Evolutionary conservation across 2,113 vertebrate genomes (phyloP), one percentile per base, ranked within the genome.

Genomic region (Delphinus delphis): DNA sequence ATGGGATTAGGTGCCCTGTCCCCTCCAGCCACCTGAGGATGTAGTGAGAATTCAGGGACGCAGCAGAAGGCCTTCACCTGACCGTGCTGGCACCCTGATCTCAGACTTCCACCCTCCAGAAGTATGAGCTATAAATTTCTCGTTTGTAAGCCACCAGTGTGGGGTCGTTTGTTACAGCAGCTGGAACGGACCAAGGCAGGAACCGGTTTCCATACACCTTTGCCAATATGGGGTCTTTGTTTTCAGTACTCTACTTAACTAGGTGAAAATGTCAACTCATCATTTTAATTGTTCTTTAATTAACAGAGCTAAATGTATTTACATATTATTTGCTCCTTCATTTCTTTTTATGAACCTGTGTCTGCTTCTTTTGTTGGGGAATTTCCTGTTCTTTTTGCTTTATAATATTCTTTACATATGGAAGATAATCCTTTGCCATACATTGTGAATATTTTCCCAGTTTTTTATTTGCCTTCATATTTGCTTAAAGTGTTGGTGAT

Each of bases 351-450:
- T 13, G 55, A 76, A 73, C 47, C 26, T 44, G 25, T n/a, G 73
- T 5, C n/a, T 47, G 17, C 41, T 83, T 41, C 26, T 88, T 47
- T 5, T 2, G 14, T 8, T 63, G 70, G 20, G 8, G 20, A 71
- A 55, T 20, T 17, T 73, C 8, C 62, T 83, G 65, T 82, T 50
- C 77, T 93, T 94, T 67, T 50, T 96, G 82, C 77, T 91, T 96
- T 44, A 8, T n/a, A 33, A 91, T 26, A 70, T 77, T 95, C 82
- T 96, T 97, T 89, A 65, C 63, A 83, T 89, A 68, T 21, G 70
- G 63, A 90, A 89, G 79, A 92, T 31, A 81, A 71, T 10, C 73
- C 26, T 71, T 47, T 41, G 65, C 13, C 44, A 28, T 10, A 60
- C 0, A 4, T 1, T 36, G 7, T 33, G 31, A 55, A 10, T 15